Base-by-base conservation (phyloP, 2,888 invertebrate species). In the Heteromyza rotundicornis region DNA sequence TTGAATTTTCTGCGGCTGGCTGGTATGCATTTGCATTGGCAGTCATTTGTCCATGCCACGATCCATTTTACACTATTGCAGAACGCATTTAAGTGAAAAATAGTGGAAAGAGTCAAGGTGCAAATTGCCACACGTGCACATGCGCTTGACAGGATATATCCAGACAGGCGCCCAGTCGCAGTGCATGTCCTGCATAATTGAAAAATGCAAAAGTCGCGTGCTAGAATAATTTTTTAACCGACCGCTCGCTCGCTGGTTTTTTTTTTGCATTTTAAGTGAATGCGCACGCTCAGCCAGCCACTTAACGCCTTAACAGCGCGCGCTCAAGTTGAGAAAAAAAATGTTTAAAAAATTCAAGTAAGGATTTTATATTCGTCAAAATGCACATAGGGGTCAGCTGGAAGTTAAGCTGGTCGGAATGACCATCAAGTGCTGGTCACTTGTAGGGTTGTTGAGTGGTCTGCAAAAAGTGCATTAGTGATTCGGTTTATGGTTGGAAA, bases 51-150 rank as follows among this genome's bases (percentile, higher is more conserved):
- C 40, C 19, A 17, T 12, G 36, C 20, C 40, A 20, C n/a, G 32
- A 32, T n/a, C 17, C 8, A 7, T 17, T n/a, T n/a, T n/a, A n/a
- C n/a, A n/a, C n/a, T n/a, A n/a, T n/a, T n/a, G 27, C 27, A 27
- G 27, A n/a, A n/a, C 27, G 27, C 27, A n/a, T n/a, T n/a, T 27
- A 27, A 27, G 27, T 27, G 27, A n/a, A 40, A 40, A 40, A 40
- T 14, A n/a, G 40, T 40, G 47, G 20, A 49, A 49, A 59, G 66
- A 72, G 72, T 75, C 75, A 75, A 75, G 74, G 73, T 75, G 74
- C 74, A 74, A 70, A 60, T 66, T 72, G 74, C 71, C 73, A 67
- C 71, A 71, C 55, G 19, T 44, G 17, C 7, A 20, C 51, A 50
- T 10, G 20, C 36, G 17, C 23, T 16, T 74, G 73, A 57, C 61